phyloP scores from a whole-genome alignment of 2,113 vertebrate species.

The Pungitius pungitius region DNA sequence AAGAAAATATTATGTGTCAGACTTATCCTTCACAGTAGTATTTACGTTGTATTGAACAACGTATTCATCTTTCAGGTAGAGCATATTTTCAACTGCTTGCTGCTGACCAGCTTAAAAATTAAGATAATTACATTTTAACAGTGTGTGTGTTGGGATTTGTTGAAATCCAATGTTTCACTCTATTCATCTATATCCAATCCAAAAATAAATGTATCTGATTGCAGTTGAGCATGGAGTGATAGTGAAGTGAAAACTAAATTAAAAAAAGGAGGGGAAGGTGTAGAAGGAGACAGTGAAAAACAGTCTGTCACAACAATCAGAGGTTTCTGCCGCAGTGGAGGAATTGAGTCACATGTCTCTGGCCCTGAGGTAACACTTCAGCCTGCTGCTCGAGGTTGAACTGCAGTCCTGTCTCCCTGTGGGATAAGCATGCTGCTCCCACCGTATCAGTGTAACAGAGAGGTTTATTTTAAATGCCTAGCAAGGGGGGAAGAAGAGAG shows the following conservation, averaged over 20 bases:
- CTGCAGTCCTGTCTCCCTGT: conserved; percentile 48
- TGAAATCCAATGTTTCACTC: background rate
- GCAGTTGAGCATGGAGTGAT: background rate
- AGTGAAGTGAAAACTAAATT: background rate
- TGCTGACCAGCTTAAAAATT: conserved; percentile 43
- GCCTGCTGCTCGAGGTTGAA: conserved; percentile 55
- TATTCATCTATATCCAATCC: background rate
- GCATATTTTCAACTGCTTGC: conserved; percentile 43
- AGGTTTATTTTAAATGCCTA: conserved; percentile 30
- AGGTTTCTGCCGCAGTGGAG: conserved; percentile 57
- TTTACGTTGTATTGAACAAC: conserved; percentile 1
- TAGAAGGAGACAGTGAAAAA: conserved; percentile 14
- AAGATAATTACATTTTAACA: conserved; percentile 46
- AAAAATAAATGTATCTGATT: conserved; percentile 8
- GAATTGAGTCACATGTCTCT: conserved; percentile 41
- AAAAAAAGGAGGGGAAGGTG: conserved; percentile 16
- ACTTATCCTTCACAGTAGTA: background rate
- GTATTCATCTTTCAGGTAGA: conserved; percentile 37
- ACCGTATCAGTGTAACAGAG: conserved; percentile 16
- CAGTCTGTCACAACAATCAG: conserved; percentile 34
- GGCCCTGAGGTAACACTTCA: conserved; percentile 56
- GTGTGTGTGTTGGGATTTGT: background rate
- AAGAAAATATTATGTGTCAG: background rate
- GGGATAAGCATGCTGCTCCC: conserved; percentile 25
- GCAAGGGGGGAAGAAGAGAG: conserved; percentile 12